Evolutionary conservation across 2,113 vertebrate species (phyloP).

Genomic region (Clarias macrocephalus): DNA sequence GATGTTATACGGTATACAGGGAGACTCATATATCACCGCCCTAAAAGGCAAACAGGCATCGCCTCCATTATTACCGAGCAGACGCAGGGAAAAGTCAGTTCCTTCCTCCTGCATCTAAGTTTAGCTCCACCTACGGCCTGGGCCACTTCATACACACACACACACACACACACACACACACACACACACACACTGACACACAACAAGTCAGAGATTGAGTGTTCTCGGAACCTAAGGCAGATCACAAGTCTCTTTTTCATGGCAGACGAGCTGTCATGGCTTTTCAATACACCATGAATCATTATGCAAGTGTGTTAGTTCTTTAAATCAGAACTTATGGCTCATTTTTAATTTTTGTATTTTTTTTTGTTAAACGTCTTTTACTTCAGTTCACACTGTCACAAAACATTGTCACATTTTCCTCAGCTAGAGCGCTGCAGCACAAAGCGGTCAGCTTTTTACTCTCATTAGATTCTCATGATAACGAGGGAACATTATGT

Average conservation of each 20-base stretch:
- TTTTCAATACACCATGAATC: background rate
- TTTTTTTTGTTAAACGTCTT: background rate
- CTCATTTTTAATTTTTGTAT: background rate
- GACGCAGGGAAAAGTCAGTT: slow-evolving; percentile 18
- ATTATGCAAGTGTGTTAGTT: background rate
- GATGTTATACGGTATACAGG: background rate
- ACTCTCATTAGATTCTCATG: background rate
- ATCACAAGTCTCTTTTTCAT: slow-evolving; percentile 15
- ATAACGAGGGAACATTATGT: no score
- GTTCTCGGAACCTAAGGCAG: slow-evolving; percentile 27
- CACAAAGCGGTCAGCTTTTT: background rate
- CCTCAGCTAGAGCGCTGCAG: no score
- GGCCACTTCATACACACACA: slow-evolving; percentile 22
- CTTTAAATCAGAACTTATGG: background rate
- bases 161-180: no score
- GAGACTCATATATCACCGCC: slow-evolving; percentile 1
- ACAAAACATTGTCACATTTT: background rate
- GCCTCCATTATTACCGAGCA: background rate
- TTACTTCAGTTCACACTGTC: background rate
- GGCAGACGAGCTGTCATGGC: background rate
- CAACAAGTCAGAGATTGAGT: slow-evolving; percentile 38
- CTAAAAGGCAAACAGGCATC: slow-evolving; percentile 1
- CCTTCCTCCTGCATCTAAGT: slow-evolving; percentile 33
- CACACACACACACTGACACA: slow-evolving; percentile 2
- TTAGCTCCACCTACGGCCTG: slow-evolving; percentile 40